A percentile compares a stretch with the other conserved stretches of the same genome.
phyloP scores from a whole-genome alignment of 1,140 invertebrate species.

The Dryas iulia region DNA sequence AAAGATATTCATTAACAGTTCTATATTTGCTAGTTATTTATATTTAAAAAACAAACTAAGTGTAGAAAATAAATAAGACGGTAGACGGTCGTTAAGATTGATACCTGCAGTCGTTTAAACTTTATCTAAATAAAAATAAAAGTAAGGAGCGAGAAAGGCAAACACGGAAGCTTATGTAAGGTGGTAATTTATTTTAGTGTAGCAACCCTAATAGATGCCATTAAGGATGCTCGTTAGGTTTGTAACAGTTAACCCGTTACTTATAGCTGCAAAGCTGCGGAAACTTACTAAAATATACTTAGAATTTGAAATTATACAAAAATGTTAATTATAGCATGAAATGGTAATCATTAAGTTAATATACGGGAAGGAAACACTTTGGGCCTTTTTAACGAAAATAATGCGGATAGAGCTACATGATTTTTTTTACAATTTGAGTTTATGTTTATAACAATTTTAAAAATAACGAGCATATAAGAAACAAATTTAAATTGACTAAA shows the following conservation, averaged over 20 bases:
- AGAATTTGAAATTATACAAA: not conserved
- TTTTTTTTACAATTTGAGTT: too few relatives aligned
- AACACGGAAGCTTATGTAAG: conserved; percentile 16
- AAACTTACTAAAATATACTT: conserved; percentile 12
- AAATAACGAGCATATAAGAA: too few relatives aligned
- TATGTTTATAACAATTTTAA: too few relatives aligned
- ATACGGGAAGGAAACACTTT: too few relatives aligned
- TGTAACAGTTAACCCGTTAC: conserved; percentile 19
- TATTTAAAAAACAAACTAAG: not conserved
- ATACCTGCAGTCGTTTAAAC: conserved; percentile 3
- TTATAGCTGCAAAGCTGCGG: conserved; percentile 9
- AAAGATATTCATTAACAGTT: too few relatives aligned
- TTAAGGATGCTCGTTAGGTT: conserved; percentile 22
- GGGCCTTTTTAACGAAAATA: too few relatives aligned
- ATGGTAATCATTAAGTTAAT: too few relatives aligned
- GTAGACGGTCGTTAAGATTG: not conserved
- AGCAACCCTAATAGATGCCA: conserved; percentile 19
- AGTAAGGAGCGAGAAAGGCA: conserved; percentile 4
- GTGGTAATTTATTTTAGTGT: conserved; percentile 24
- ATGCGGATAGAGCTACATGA: too few relatives aligned
- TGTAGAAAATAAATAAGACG: not conserved
- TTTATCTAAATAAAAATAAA: conserved; percentile 3
- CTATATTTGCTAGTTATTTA: not conserved
- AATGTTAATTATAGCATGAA: too few relatives aligned
- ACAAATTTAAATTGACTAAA: too few relatives aligned